Evolutionary conservation across 2,113 vertebrate genomes (phyloP), one percentile per base, ranked within the genome.

Genomic region (Sinocyclocheilus anshuiensis): DNA sequence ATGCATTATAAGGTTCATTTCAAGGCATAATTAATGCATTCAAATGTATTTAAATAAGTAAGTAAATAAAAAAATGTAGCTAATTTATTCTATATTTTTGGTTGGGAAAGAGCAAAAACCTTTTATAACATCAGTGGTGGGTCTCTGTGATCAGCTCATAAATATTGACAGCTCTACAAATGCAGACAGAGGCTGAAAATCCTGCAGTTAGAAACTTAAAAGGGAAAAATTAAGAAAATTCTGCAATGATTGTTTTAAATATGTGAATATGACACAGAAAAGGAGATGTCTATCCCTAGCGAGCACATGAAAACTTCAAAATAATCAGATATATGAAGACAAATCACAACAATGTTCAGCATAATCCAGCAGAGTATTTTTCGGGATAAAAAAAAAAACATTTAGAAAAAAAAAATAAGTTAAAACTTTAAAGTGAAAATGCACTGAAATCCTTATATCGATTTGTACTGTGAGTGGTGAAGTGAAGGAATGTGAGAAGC

Each of bases 321-420:
- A 75, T 15, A 1, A 48, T 45, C 72, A 75, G 22, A 75, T 75
- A 75, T 45, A 22, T 72, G 4, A n/a, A 13, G 72, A 75, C 72
- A n/a, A 24, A 75, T 24, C 2, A 26, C n/a, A 75, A 9, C 12
- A 75, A 9, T 15, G 48, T 42, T 45, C 39, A 45, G 22, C 1
- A 0, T 45, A n/a, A 45, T n/a, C 10, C 20, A 2, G 6, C 71
- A 42, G 22, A 75, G 72, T 48, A 75, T 45, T 76, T 59, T 76
- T 16, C 2, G 5, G 18, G 36, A 42, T 39, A 12, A 22, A 39
- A 22, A 20, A 0, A 0, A 2, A 2, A 0, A 5, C 36, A 39
- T 39, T 36, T 4, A 71, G 15, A 53, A 53, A 53, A n/a, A 72
- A 16, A 48, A 12, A 45, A 39, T 11, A 74, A 12, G 9, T 72